Conservation (phyloP, 2,888 invertebrate species). For the Busseola fusca region DNA sequence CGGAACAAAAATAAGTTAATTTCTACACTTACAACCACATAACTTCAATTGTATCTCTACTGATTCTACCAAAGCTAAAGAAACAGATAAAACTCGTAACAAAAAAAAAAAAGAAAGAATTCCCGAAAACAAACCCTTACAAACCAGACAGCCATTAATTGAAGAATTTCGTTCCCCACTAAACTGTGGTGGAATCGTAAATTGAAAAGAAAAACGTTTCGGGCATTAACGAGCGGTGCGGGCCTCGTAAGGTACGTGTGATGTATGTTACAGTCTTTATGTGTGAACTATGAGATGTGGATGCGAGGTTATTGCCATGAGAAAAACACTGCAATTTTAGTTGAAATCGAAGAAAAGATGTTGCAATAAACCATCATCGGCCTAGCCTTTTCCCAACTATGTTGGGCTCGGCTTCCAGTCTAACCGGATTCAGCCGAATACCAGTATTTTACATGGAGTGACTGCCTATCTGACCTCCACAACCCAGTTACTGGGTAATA, state of each 20-base stretch:
- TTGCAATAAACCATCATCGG: too few relatives aligned
- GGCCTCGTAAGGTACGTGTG: constrained; percentile 58
- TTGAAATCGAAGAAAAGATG: background rate
- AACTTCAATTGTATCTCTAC: background rate
- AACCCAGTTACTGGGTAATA: too few relatives aligned
- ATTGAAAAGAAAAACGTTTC: constrained; percentile 74
- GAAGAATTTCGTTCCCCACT: constrained; percentile 61
- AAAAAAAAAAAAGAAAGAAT: constrained; percentile 10
- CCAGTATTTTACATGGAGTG: too few relatives aligned
- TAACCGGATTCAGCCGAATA: too few relatives aligned
- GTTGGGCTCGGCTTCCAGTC: too few relatives aligned
- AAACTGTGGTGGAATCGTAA: constrained; percentile 67
- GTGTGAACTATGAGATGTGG: constrained; percentile 39
- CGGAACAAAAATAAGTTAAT: background rate
- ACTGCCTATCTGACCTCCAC: too few relatives aligned
- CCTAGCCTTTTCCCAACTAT: too few relatives aligned
- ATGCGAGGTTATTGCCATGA: background rate
- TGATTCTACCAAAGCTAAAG: background rate
- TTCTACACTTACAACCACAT: background rate
- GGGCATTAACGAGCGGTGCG: constrained; percentile 61
- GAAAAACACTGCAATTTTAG: background rate
- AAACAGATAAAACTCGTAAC: constrained; percentile 11
- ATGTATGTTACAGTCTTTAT: constrained; percentile 51
- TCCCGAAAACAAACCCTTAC: constrained; percentile 31
- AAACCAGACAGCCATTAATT: constrained; percentile 64